Evolutionary conservation across 2,888 invertebrate genomes (phyloP).

Genomic region (Baronia brevicornis): DNA sequence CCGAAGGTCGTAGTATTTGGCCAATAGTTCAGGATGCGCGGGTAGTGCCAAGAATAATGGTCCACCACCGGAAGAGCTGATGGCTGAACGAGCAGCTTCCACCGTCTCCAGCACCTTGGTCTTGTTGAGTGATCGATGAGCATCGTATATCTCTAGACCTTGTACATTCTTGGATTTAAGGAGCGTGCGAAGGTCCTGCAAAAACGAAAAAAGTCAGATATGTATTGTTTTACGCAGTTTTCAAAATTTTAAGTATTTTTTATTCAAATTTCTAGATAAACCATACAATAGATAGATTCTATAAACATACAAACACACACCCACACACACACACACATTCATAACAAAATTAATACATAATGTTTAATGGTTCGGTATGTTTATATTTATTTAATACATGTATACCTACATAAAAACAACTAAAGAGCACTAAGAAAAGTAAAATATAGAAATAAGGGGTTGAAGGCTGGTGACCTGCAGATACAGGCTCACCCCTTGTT

Average conservation of each 20-base stretch:
- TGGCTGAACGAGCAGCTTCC: slow-evolving; percentile 55
- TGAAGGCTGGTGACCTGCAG: no score
- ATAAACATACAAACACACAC: no score
- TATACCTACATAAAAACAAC: no score
- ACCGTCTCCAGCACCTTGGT: slow-evolving; percentile 65
- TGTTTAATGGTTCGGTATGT: no score
- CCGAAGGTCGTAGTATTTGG: slow-evolving; percentile 82
- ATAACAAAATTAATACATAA: no score
- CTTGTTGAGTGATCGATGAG: slow-evolving; percentile 67
- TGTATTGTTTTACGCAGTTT: no score
- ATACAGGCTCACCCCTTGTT: no score
- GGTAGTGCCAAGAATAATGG: slow-evolving; percentile 78
- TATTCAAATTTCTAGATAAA: slow-evolving; percentile 4
- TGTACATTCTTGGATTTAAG: slow-evolving; percentile 74
- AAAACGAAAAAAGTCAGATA: slow-evolving; percentile 28
- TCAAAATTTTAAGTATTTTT: slow-evolving; percentile 4
- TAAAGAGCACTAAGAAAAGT: no score
- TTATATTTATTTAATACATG: no score
- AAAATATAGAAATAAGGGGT: no score
- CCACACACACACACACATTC: no score
- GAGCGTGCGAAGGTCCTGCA: slow-evolving; percentile 70
- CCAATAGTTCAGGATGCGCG: slow-evolving; percentile 78
- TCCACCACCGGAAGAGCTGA: slow-evolving; percentile 66
- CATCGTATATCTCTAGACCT: slow-evolving; percentile 74
- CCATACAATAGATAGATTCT: neutral